A percentile compares a stretch with the other conserved stretches of the same genome.
These are phyloP conservation scores for Pyrgus malvae DNA, from an alignment of 2,888 invertebrate species.

Conservation along the genomic window DNA sequence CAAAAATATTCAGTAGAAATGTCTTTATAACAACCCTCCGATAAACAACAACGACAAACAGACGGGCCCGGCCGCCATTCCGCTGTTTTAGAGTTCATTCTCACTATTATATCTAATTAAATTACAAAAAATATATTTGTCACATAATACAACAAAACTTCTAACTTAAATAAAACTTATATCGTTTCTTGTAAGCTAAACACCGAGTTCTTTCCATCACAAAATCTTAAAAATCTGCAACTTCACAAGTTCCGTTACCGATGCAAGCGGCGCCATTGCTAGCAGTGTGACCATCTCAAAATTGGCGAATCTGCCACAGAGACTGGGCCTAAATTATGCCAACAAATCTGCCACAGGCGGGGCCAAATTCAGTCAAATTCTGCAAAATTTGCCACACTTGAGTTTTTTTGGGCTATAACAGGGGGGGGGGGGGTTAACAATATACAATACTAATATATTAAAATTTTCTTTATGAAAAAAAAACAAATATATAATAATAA, in stretches of 20 bases:
- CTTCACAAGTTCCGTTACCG: not conserved
- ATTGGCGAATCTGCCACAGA: too few species aligned
- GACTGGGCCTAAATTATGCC: too few species aligned
- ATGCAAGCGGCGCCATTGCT: slow-evolving; percentile 30
- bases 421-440: too few species aligned
- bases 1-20: slow-evolving; percentile 78
- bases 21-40: slow-evolving; percentile 75
- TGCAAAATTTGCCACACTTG: too few species aligned
- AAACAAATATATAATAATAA: too few species aligned
- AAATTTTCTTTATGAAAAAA: too few species aligned
- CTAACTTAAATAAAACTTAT: slow-evolving; percentile 25
- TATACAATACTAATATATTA: too few species aligned
- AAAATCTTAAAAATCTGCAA: not conserved
- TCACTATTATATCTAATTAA: slow-evolving; percentile 40
- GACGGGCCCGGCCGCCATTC: slow-evolving; percentile 73
- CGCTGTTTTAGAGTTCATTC: slow-evolving; percentile 62
- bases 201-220: slow-evolving; percentile 19
- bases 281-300: too few species aligned
- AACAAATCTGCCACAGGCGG: too few species aligned
- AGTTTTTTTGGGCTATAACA: too few species aligned
- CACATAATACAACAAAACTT: slow-evolving; percentile 6
- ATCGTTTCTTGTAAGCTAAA: slow-evolving; percentile 23
- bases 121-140: slow-evolving; percentile 48
- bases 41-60: slow-evolving; percentile 71
- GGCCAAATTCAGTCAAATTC: too few species aligned